Evolutionary conservation across 2,888 invertebrate species (phyloP).

Genomic region (Noctua janthina): DNA sequence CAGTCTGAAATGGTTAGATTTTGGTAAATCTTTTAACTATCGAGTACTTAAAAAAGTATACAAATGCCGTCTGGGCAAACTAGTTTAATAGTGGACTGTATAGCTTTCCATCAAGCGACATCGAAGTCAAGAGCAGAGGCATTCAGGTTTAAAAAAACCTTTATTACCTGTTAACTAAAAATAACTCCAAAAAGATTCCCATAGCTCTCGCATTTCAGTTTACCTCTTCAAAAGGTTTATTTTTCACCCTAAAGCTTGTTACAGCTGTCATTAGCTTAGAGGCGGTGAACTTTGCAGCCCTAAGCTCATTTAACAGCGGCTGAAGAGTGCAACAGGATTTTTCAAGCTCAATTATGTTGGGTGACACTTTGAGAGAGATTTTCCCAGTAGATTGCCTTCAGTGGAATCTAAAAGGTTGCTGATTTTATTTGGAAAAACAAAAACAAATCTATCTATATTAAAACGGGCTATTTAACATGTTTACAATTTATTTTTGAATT

Average conservation of each 20-base stretch:
- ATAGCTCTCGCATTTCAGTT: rapidly evolving
- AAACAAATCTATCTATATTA: background rate
- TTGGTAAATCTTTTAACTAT: too few relatives aligned
- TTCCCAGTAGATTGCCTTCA: background rate
- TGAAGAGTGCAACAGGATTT: constrained; percentile 26
- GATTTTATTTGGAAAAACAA: background rate
- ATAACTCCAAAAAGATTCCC: too few relatives aligned
- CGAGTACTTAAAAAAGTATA: too few relatives aligned
- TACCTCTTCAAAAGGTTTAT: background rate
- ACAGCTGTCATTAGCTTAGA: constrained; percentile 12
- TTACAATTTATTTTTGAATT: too few relatives aligned
- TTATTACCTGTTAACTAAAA: too few relatives aligned
- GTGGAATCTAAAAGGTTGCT: background rate
- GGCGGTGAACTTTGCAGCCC: constrained; percentile 13
- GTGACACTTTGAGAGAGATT: constrained; percentile 9
- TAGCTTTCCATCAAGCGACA: too few relatives aligned
- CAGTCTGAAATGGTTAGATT: too few relatives aligned
- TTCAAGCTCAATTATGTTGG: constrained; percentile 27
- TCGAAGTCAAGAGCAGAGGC: too few relatives aligned
- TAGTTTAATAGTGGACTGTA: too few relatives aligned
- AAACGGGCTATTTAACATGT: too few relatives aligned
- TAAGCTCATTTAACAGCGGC: constrained; percentile 12
- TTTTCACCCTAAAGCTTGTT: background rate
- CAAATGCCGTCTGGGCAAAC: too few relatives aligned
- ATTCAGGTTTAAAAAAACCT: too few relatives aligned